Conservation (phyloP, 2,888 invertebrate species). For the Pemphredon lugubris region DNA sequence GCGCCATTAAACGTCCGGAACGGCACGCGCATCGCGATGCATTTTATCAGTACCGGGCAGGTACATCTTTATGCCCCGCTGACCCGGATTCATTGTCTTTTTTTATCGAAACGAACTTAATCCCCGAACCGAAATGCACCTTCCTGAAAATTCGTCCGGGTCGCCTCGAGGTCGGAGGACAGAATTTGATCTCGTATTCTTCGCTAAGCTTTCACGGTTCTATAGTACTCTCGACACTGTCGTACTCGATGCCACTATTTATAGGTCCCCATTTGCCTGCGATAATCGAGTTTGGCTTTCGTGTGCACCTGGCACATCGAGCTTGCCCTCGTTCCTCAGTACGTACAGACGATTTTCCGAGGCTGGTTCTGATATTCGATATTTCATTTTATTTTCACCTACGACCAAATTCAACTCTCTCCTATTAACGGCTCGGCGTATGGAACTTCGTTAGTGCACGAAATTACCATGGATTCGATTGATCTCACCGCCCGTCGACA, state of each 20-base stretch:
- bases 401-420: background rate
- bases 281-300: constrained; percentile 53
- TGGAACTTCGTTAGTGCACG: background rate
- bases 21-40: background rate
- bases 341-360: constrained; percentile 13
- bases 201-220: constrained; percentile 25
- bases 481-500: no score
- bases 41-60: constrained; percentile 15
- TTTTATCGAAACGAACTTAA: constrained; percentile 12
- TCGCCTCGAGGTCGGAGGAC: constrained; percentile 10
- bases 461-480: no score
- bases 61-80: constrained; percentile 4
- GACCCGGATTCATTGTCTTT: constrained; percentile 17
- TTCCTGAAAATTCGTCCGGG: constrained; percentile 19
- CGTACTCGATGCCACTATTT: constrained; percentile 42
- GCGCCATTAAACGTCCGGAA: constrained; percentile 17
- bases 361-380: constrained; percentile 1
- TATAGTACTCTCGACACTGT: constrained; percentile 21
- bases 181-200: constrained; percentile 20
- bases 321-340: constrained; percentile 26
- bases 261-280: constrained; percentile 49
- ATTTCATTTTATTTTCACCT: background rate
- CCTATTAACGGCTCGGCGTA: background rate
- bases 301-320: constrained; percentile 36
- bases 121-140: background rate